Base-by-base conservation (phyloP, 2,888 invertebrate species). In the Acronicta alni region DNA sequence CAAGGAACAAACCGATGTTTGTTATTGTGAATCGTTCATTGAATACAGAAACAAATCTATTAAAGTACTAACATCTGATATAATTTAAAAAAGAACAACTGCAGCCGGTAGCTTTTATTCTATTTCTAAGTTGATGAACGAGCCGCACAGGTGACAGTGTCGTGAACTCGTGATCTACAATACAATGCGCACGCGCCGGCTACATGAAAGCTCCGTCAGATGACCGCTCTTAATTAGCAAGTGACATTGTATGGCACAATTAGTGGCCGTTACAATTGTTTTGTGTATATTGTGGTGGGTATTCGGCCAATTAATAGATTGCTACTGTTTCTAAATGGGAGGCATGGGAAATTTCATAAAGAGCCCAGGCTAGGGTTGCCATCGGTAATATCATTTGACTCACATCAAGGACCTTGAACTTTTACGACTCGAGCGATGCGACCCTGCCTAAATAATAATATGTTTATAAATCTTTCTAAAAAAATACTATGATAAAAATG, bases 231-330 rank as follows among this genome's bases (percentile, higher is more conserved):
- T 87, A 84, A 87, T 86, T 86, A 87, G 75, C 75, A 45, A 69
- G 54, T 65, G 83, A 80, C 82, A 82, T 88, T 87, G 75, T 86
- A 85, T 85, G 65, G 81, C 74, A 82, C 79, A 83, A 84, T 84
- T 78, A 76, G 72, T 56, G 68, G 56, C 57, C 35, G 51, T 32
- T 26, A 53, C 65, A 65, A 65, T 63, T 66, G 62, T 53, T 39
- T 9, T 14, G 45, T 43, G 58, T 57, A 57, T 67, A 61, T 41
- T 43, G 49, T 58, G 51, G 72, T 72, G 69, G 62, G 73, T 67
- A 72, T 69, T 57, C 42, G 41, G 43, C 66, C 64, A 72, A 73
- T 75, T 71, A 71, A 68, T 54, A 58, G 57, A 44, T 55, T 23
- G 10, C 8, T 57, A 18, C 26, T 51, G 14, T 42, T 17, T 7